Base-by-base conservation (phyloP, 92 coral and sea anemone species). In the Palythoa caribaeorum region DNA sequence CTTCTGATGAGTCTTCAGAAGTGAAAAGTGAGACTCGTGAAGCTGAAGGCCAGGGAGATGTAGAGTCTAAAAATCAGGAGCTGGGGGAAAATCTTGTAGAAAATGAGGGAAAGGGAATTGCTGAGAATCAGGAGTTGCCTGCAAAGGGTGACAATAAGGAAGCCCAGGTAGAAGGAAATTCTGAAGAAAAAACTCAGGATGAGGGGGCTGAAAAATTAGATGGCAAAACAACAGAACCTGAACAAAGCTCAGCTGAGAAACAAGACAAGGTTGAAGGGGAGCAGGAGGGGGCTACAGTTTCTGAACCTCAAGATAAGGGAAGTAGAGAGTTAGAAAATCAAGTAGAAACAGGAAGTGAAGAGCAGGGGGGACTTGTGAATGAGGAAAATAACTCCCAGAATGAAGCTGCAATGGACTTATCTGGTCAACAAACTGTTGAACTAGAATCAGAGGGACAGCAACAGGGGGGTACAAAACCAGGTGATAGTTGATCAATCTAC, bases 1-100 rank as follows among this genome's bases (percentile, higher is more conserved):
- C 87, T 11, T 68, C 87, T 74, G 94, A 87, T 16, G 75, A 88
- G 55, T 38, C 79, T 39, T 71, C 75, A 55, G 71, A 84, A 74
- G 84, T 5, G 69, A 12, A 62, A 48, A 48, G 79, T 73, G 86
- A 60, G 37, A 68, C 80, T 15, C 51, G n/a, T 44, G 83, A 79
- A 75, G 76, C 83, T 19, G 75, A 86, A 47, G 76, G 48, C 47
- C 66, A 77, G 68, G 69, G 66, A 57, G 50, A 77, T 52, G 15
- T 77, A 80, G 83, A 51, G 62, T 72, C 83, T 54, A 73, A 21
- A 59, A 83, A 50, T 70, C 47, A 14, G 37, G 73, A 62, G 20
- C 83, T 52, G 51, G 90, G 87, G 36, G 71, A 80, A 47, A 77
- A 77, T 7, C 40, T 53, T 21, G 66, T 28, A 53, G 80, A 79